Evolutionary conservation across 2,797 vertebrate species (phyloP), one percentile per base, ranked within the genome.

Genomic region (Steatocranus sp.): DNA sequence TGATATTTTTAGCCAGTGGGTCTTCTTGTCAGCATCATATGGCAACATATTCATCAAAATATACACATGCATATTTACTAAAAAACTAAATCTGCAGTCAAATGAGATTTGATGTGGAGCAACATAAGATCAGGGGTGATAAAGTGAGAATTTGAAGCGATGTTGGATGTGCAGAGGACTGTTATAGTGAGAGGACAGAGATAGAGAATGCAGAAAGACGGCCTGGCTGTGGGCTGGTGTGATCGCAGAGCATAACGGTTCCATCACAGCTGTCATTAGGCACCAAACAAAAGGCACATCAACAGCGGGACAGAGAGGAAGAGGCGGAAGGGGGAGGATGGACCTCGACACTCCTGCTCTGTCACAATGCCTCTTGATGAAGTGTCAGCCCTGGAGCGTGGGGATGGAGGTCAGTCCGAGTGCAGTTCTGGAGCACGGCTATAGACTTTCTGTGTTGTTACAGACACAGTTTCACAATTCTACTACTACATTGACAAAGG

Each of bases 221-320:
- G 63, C 79, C 34, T 7, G 81, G 88, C 93, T 92, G 87, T 14
- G 14, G 94, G 87, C 88, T 82, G 25, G 32, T 80, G 84, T 93
- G 94, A 89, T 93, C 90, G 94, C 88, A 81, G 94, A 91, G 91
- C 89, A 90, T 91, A 94, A 95, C 95, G 94, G 94, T 94, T 96
- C 96, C 94, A 95, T 96, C 95, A 94, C 89, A 38, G 90, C 93
- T 93, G 91, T 90, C 94, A 95, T 92, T 91, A 94, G 92, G 66
- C 90, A 92, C 81, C 63, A 92, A 95, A 93, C 88, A 91, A 91
- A 90, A 94, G 83, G 86, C 88, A 79, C 87, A 88, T 91, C 66
- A 89, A 84, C 87, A 88, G 88, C 81, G 82, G 78, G 79, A 86
- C 68, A 25, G 54, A 83, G 76, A 85, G 86, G 88, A 87, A 87